These are phyloP conservation scores for Neofelis nebulosa DNA, from an alignment of 2,113 vertebrate genomes.

Conservation along the genomic window DNA sequence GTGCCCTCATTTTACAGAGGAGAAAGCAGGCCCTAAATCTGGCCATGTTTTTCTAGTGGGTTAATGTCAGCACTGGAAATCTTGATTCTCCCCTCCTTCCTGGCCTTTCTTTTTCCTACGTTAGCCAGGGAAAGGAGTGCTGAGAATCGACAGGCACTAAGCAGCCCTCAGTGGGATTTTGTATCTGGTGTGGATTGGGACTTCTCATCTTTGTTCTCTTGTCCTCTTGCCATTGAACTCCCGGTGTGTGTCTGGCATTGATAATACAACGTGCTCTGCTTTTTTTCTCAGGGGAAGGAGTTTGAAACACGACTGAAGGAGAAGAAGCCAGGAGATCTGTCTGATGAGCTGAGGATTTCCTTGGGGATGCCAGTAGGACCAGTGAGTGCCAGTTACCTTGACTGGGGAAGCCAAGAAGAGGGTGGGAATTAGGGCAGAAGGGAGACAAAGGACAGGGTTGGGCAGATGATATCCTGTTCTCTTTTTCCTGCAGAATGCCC, in stretches of 20 bases:
- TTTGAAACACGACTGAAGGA: slow-evolving; percentile 96
- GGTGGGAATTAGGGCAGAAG: neutral
- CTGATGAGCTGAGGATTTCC: slow-evolving; percentile 92
- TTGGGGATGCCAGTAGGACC: slow-evolving; percentile 96
- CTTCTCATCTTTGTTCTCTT: neutral
- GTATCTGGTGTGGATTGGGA: neutral
- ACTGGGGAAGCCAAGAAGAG: neutral
- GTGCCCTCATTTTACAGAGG: neutral
- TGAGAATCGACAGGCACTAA: neutral
- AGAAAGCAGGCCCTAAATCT: neutral
- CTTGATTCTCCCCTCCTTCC: neutral
- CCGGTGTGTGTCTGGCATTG: neutral
- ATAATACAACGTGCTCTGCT: neutral
- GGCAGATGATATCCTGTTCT: neutral
- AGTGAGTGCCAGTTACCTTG: slow-evolving; percentile 81
- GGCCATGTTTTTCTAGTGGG: neutral
- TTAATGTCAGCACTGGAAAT: neutral
- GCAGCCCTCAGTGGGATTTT: neutral
- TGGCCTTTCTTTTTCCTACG: neutral
- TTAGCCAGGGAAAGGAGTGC: neutral
- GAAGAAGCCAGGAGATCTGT: slow-evolving; percentile 96
- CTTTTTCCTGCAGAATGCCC: slow-evolving; percentile 87
- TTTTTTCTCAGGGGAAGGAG: slow-evolving; percentile 91
- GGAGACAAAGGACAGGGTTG: neutral
- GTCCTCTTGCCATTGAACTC: neutral